Conservation (phyloP, 2,113 vertebrate genomes). For the Carettochelys insculpta region DNA sequence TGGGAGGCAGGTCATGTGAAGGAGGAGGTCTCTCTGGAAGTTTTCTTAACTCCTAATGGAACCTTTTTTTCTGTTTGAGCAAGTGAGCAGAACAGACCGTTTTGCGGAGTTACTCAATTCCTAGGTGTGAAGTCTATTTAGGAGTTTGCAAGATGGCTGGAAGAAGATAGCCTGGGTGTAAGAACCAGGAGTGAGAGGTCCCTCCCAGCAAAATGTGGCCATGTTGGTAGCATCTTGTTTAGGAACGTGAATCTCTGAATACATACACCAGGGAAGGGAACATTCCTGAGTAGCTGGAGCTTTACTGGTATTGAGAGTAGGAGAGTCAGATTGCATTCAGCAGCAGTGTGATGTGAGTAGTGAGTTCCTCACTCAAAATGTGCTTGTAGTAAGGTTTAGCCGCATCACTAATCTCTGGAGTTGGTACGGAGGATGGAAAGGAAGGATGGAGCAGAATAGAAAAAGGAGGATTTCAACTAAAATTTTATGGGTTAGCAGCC, state of each 20-base stretch:
- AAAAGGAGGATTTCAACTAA: conserved; percentile 1
- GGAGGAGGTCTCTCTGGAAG: background rate
- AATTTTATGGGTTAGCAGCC: conserved; percentile 20
- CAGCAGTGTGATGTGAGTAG: background rate
- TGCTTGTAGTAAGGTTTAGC: background rate
- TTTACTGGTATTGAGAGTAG: background rate
- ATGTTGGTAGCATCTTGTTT: background rate
- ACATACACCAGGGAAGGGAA: conserved; percentile 26
- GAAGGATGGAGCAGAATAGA: background rate
- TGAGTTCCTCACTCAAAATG: rapidly evolving
- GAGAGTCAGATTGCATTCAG: rapidly evolving
- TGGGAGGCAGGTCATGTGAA: background rate
- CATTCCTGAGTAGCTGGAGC: background rate
- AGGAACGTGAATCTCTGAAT: conserved; percentile 37
- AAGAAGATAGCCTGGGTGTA: conserved; percentile 25
- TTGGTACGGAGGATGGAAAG: background rate
- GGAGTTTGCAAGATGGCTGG: background rate
- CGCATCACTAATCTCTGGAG: background rate
- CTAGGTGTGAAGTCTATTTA: background rate
- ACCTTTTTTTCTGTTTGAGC: background rate
- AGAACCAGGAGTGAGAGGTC: background rate
- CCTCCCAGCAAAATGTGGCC: background rate
- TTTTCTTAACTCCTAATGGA: background rate
- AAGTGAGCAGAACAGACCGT: background rate
- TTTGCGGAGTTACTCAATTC: conserved; percentile 1